Conservation (phyloP, 2,113 vertebrate genomes). For the Festucalex cinctus region DNA sequence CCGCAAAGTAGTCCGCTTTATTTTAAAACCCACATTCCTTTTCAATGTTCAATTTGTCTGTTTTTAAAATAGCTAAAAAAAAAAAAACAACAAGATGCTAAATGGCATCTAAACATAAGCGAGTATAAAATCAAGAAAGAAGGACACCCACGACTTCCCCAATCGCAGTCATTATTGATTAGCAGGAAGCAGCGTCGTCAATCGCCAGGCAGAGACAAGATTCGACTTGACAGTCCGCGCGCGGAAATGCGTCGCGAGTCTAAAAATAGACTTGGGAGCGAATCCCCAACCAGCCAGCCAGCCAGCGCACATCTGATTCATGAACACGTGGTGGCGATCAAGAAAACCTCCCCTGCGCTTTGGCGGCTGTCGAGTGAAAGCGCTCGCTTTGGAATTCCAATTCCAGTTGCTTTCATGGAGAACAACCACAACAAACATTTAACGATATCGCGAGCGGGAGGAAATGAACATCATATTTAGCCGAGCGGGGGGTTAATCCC, state of each 20-base stretch:
- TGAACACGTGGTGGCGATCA: slow-evolving; percentile 13
- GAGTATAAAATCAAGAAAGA: too few relatives aligned
- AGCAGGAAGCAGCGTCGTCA: slow-evolving; percentile 2
- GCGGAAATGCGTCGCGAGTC: slow-evolving; percentile 9
- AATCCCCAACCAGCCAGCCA: neutral
- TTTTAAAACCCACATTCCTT: too few relatives aligned
- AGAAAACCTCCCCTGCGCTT: slow-evolving; percentile 13
- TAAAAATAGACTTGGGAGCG: slow-evolving; percentile 2
- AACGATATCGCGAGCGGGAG: slow-evolving; percentile 5
- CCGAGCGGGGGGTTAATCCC: too few relatives aligned
- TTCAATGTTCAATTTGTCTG: too few relatives aligned
- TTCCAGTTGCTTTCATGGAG: neutral
- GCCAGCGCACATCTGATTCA: slow-evolving; percentile 18
- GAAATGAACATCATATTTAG: slow-evolving; percentile 40
- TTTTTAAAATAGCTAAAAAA: too few relatives aligned
- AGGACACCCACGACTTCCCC: neutral
- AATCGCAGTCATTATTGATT: slow-evolving; percentile 5
- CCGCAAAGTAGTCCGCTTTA: too few relatives aligned
- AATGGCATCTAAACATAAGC: too few relatives aligned
- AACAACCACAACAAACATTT: neutral
- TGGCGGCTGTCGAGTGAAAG: slow-evolving; percentile 3
- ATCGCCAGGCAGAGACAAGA: slow-evolving; percentile 4
- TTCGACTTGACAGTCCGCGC: slow-evolving; percentile 16
- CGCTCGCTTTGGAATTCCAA: neutral
- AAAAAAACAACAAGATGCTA: too few relatives aligned